phyloP scores from a whole-genome alignment of 2,797 vertebrate genomes.

The Margarornis squamiger region DNA sequence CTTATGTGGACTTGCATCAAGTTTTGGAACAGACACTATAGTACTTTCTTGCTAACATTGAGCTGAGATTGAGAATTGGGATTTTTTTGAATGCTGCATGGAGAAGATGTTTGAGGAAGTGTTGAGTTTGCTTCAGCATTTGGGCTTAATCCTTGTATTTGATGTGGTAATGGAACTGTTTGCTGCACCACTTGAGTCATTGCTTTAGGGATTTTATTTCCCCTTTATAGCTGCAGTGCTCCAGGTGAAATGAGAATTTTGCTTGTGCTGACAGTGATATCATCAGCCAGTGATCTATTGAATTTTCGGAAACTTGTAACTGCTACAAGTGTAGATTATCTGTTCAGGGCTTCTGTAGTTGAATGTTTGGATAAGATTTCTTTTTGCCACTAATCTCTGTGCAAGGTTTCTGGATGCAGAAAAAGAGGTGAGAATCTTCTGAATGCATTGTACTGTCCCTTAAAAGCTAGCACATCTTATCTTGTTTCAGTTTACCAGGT shows the following conservation, averaged over 20 bases:
- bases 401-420: neutral
- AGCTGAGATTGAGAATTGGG: neutral
- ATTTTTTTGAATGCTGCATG: neutral
- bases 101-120: neutral
- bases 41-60: neutral
- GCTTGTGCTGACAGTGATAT: neutral
- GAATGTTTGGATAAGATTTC: neutral
- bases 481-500: neutral
- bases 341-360: neutral
- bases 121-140: neutral
- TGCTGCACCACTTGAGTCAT: neutral
- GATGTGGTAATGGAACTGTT: neutral
- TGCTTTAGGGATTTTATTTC: neutral
- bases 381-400: neutral
- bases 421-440: neutral
- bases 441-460: neutral
- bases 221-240: neutral
- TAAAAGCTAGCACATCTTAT: neutral
- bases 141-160: neutral
- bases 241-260: neutral
- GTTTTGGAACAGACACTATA: neutral
- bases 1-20: neutral
- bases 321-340: neutral
- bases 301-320: neutral
- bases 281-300: neutral